Conservation (phyloP, 2,113 vertebrate species). For the Lanius collurio region DNA sequence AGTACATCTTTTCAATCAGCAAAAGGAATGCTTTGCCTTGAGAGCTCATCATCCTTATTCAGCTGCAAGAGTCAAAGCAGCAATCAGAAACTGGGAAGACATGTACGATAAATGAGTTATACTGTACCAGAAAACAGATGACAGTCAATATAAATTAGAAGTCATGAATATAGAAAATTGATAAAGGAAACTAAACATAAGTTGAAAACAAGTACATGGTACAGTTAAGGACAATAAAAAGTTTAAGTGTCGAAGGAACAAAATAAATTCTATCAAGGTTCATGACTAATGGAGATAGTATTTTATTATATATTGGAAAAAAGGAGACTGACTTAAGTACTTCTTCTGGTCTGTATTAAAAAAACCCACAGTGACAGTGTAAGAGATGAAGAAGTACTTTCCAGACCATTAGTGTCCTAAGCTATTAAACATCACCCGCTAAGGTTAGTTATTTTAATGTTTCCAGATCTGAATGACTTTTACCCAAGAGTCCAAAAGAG, state of each 20-base stretch:
- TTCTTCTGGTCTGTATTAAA: background rate
- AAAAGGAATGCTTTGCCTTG: slow-evolving; percentile 19
- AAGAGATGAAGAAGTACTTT: background rate
- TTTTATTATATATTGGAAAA: background rate
- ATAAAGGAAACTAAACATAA: background rate
- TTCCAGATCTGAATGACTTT: background rate
- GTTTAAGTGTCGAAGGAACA: background rate
- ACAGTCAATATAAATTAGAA: slow-evolving; percentile 32
- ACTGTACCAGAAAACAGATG: background rate
- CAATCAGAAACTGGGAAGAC: slow-evolving; percentile 26
- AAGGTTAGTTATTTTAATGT: background rate
- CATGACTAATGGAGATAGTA: background rate
- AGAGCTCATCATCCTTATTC: slow-evolving; percentile 41
- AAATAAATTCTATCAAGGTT: background rate
- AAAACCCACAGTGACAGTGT: background rate
- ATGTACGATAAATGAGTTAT: background rate
- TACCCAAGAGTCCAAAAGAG: background rate
- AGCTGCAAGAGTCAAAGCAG: slow-evolving; percentile 40
- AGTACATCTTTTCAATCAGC: slow-evolving; percentile 19
- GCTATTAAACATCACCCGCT: background rate
- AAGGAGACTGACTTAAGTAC: background rate
- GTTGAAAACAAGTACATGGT: background rate
- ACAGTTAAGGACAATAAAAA: background rate
- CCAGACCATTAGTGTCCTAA: background rate
- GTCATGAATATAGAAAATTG: background rate